Base-by-base conservation (phyloP, 2,113 vertebrate species). In the Muntiacus reevesi region DNA sequence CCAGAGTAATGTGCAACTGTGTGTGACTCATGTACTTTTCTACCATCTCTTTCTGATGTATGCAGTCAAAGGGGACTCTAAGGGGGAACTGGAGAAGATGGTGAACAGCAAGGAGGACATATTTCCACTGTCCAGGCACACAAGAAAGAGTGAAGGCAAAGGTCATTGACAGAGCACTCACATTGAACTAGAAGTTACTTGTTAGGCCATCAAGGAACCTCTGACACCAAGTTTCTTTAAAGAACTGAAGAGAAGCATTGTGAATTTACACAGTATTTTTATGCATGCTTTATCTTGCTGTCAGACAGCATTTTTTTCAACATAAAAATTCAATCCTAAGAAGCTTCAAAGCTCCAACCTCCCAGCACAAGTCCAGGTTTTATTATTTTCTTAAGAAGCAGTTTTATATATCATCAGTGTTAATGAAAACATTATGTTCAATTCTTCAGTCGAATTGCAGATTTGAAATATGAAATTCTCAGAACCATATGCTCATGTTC, bases 361-460 rank as follows among this genome's bases (percentile, higher is more conserved):
- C 79, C 94, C 59, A 94, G 84, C 50, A 90, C 36, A 91, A 94
- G 64, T 83, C 76, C 60, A 94, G 86, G 36, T 86, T 97, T 97
- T 97, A 88, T 93, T 95, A 52, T 95, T 95, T 87, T 93, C 97
- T 96, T 60, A 96, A 94, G 88, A 95, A 97, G 55, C 36, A 85
- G 54, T 97, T 97, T 96, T 95, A 94, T 85, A 50, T 96, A 95
- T 97, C 88, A 96, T 95, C 91, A 79, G 88, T 97, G 81, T 96
- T 97, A 96, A 97, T 96, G 92, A 96, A 97, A 97, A 97, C 84
- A 96, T 94, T 95, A 96, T 95, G 82, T 93, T 98, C 78, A 86
- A 64, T 97, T 94, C 82, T 84, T 94, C 97, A 97, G 64, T 96
- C 86, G 50, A 87, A 97, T 45, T 97, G 54, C 55, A 19, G 60